A percentile compares a stretch with the other conserved stretches of the same genome.
Evolutionary conservation across 2,888 invertebrate species (phyloP).

Genomic region (Bellardia bayeri): DNA sequence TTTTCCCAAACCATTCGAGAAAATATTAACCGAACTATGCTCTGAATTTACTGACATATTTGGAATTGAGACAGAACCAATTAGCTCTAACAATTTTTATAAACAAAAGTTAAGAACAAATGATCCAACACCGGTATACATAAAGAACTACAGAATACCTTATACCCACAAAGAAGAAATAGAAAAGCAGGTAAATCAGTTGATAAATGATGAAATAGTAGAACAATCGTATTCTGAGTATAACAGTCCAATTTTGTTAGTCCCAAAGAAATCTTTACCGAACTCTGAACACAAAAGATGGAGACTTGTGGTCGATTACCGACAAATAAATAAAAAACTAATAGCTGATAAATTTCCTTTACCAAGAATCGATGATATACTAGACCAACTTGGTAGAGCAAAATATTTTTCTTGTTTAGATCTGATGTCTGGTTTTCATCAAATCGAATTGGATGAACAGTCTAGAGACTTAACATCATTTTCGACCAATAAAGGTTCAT

Average conservation of each 20-base stretch:
- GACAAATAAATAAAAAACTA: no score
- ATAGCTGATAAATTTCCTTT: not conserved
- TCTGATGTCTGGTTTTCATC: not conserved
- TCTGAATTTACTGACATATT: not conserved
- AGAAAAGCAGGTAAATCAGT: not conserved
- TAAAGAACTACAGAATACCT: not conserved
- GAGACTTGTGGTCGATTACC: no score
- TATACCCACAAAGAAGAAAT: not conserved
- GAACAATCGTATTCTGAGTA: not conserved
- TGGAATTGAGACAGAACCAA: not conserved
- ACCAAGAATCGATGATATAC: not conserved
- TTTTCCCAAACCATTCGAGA: no score
- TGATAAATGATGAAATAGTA: not conserved
- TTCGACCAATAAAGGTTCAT: no score
- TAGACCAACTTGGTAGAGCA: not conserved
- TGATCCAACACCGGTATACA: not conserved
- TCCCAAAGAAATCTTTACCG: no score
- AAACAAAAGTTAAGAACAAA: not conserved
- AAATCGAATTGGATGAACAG: not conserved
- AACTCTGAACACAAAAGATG: no score
- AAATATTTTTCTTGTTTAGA: slow-evolving; percentile 4
- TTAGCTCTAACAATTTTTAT: not conserved
- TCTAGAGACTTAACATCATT: no score
- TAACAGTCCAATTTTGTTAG: no score
- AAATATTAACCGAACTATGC: not conserved